Evolutionary conservation across 2,888 invertebrate species (phyloP), one percentile per base, ranked within the genome.

Genomic region (Phasia obesa): DNA sequence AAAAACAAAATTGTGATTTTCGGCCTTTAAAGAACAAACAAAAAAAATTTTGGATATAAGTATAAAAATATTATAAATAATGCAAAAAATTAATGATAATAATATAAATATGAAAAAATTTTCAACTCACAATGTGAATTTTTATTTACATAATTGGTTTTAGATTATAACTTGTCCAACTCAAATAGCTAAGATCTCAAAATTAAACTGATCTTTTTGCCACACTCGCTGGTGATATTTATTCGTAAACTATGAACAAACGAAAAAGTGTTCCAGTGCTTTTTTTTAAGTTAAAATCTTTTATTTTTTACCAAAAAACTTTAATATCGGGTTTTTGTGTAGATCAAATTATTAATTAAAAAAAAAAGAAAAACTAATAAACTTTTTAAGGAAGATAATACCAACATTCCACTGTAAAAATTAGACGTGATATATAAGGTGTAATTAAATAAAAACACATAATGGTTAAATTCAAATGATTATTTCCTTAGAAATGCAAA

Each of bases 1-100:
- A 82, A 82, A 85, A 86, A 81, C 86, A 86, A 86, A 86, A 86
- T 86, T 86, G 86, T 86, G 86, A 86, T 86, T 86, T 86, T 86
- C 86, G 86, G 86, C 85, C 86, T 86, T 86, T 87, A 86, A 86
- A 85, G 85, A 87, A 86, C 47, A 84, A 62, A 79, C 73, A 86
- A 86, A 86, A 85, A 80, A 69, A 81, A 60, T 79, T 83, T 84
- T 73, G 86, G 85, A 84, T 82, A 79, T 85, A 81, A 85, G 83
- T 85, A 84, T 69, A 85, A 86, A 80, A 64, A 31, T 80, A 42
- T 73, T 79, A 85, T 81, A 77, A 78, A 35, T 81, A 82, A 85
- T 80, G 64, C 62, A 47, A 62, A 55, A 62, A 62, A 59, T 19
- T 21, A 67, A 85, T 77, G 71, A 79, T 57, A 21, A 75, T 35